Evolutionary conservation across 2,888 invertebrate genomes (phyloP), one percentile per base, ranked within the genome.

Genomic region (Pyrgus malvae): DNA sequence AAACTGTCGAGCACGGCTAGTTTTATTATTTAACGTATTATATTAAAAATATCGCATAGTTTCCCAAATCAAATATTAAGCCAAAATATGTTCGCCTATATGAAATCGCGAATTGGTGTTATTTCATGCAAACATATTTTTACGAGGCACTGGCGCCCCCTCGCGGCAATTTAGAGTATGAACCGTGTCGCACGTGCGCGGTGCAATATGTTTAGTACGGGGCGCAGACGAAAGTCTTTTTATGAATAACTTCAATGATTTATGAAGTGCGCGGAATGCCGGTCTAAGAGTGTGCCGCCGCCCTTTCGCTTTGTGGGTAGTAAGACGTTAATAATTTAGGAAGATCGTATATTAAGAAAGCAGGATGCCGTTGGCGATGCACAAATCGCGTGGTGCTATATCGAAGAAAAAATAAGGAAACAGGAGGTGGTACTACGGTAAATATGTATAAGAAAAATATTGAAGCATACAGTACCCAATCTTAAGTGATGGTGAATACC

Each of bases 161-260:
- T 70, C 63, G 68, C 71, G 65, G 71, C 82, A 80, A 86, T 84
- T 83, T 80, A 75, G 79, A 70, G 80, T 86, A 88, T 88, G 82
- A 88, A 88, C 77, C 83, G 78, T 79, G 83, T 80, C 80, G 83
- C 89, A 89, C 89, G 88, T 87, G 88, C 81, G 74, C 58, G 51
- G 57, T 83, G 87, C 89, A 89, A 89, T 89, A 87, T 88, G 89
- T 84, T 83, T n/a, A n/a, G n/a, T n/a, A n/a, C 78, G 62, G 63
- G 63, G 58, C 62, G 72, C 66, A 77, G 72, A 69, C 73, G 78
- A 73, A 79, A 80, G 76, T 78, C 80, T 86, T 88, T 88, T 88
- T 88, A 87, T 88, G 89, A 89, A 88, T 88, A 84, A 80, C 83
- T 83, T 67, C 76, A 82, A 84, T 88, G 88, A 87, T 88, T 89